Conservation (phyloP, 2,888 invertebrate species). For the Eubasilissa splendida region DNA sequence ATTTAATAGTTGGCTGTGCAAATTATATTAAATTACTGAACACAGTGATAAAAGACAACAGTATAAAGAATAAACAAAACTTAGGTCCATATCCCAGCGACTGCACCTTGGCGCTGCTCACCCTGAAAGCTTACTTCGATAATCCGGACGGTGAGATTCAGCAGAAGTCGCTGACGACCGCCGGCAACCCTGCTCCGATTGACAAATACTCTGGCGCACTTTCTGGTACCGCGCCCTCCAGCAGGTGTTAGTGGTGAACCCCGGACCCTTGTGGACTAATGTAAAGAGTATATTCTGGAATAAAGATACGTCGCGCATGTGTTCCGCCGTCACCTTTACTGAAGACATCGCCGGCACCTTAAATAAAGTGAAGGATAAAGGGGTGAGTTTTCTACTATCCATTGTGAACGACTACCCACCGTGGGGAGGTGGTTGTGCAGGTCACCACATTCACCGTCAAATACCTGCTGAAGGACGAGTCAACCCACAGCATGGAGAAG, state of each 20-base stretch:
- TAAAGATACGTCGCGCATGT: not conserved
- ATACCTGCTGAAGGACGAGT: not conserved
- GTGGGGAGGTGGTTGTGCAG: not conserved
- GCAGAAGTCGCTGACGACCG: not conserved
- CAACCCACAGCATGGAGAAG: not conserved
- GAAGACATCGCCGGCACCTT: not conserved
- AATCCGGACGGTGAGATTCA: not conserved
- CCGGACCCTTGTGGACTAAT: not conserved
- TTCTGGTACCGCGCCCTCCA: not conserved
- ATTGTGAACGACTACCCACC: not conserved
- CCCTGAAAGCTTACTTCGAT: not conserved
- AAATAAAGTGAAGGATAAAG: not conserved
- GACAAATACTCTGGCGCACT: not conserved
- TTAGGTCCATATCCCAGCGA: not conserved
- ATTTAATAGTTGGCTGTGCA: no score
- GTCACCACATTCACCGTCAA: conserved; percentile 3
- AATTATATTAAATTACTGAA: no score
- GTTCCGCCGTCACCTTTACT: not conserved
- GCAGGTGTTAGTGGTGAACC: not conserved
- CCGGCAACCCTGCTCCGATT: not conserved
- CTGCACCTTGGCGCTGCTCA: not conserved
- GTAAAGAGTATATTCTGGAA: not conserved
- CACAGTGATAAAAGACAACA: no score
- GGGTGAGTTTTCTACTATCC: not conserved
- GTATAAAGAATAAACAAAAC: not conserved